These are phyloP conservation scores for Yasuhikotakia modesta DNA, from an alignment of 2,797 vertebrate genomes.

Conservation along the genomic window DNA sequence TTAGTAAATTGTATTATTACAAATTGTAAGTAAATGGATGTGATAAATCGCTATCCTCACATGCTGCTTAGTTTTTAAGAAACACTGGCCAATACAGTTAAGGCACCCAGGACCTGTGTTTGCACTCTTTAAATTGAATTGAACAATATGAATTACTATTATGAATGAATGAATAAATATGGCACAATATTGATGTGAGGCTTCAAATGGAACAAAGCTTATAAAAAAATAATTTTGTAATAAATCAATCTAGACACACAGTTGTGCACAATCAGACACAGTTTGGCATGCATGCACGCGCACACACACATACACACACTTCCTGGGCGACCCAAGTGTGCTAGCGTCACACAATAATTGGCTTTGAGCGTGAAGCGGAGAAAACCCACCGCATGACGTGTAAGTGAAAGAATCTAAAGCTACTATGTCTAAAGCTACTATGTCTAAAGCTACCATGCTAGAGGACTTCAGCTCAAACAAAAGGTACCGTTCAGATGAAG, in stretches of 20 bases:
- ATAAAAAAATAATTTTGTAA: not conserved
- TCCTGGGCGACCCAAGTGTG: not conserved
- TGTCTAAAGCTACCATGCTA: not conserved
- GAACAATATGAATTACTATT: not conserved
- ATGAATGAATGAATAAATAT: not conserved
- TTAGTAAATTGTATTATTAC: conserved; percentile 2
- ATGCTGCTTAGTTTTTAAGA: not conserved
- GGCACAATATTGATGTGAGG: not conserved
- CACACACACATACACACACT: not conserved
- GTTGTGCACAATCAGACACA: not conserved
- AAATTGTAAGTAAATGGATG: not conserved
- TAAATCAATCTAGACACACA: not conserved
- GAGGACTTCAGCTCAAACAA: conserved; percentile 30
- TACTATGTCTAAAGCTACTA: not conserved
- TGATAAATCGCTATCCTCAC: not conserved
- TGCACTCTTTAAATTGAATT: conserved; percentile 9
- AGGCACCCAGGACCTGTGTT: not conserved
- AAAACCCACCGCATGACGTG: not conserved
- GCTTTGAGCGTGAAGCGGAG: not conserved
- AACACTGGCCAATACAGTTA: not conserved
- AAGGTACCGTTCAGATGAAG: conserved; percentile 1
- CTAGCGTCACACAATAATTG: not conserved
- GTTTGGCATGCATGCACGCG: not conserved
- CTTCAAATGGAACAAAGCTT: not conserved
- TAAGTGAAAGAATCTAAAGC: not conserved